phyloP scores from a whole-genome alignment of 2,113 vertebrate genomes.

The Syrmaticus mikado region DNA sequence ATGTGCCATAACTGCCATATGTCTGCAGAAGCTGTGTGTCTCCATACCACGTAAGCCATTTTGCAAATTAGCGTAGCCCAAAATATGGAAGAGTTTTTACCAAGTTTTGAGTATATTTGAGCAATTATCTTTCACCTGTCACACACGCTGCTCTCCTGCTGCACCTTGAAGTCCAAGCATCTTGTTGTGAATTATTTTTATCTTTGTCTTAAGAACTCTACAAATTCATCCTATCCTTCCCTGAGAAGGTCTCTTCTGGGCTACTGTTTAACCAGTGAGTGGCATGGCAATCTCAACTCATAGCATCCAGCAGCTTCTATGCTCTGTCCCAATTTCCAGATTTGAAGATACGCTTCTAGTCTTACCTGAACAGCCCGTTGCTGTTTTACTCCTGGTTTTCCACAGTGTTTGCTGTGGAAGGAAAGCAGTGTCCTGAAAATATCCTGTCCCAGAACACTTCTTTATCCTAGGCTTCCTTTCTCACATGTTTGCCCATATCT shows the following conservation, averaged over 20 bases:
- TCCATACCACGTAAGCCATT: neutral
- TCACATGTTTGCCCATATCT: neutral
- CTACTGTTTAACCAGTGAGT: neutral
- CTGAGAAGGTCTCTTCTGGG: neutral
- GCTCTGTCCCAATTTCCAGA: neutral
- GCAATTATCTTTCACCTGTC: neutral
- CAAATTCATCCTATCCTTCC: neutral
- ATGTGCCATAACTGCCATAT: neutral
- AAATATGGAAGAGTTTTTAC: neutral
- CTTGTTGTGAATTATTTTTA: neutral
- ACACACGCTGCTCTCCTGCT: neutral
- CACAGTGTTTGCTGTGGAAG: neutral
- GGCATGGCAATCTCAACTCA: rapidly evolving
- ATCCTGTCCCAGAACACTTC: neutral
- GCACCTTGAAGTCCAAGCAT: neutral
- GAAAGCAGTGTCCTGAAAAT: neutral
- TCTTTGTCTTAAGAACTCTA: neutral
- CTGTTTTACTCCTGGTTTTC: neutral
- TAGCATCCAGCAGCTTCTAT: neutral
- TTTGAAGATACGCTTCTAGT: neutral
- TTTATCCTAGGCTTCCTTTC: neutral
- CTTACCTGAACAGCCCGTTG: neutral
- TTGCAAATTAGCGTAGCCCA: neutral
- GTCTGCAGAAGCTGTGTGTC: neutral
- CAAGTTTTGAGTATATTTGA: neutral